A percentile compares a stretch with the other conserved stretches of the same genome.
Evolutionary conservation across 2,888 invertebrate genomes (phyloP).

Genomic region (Caenorhabditis becei): DNA sequence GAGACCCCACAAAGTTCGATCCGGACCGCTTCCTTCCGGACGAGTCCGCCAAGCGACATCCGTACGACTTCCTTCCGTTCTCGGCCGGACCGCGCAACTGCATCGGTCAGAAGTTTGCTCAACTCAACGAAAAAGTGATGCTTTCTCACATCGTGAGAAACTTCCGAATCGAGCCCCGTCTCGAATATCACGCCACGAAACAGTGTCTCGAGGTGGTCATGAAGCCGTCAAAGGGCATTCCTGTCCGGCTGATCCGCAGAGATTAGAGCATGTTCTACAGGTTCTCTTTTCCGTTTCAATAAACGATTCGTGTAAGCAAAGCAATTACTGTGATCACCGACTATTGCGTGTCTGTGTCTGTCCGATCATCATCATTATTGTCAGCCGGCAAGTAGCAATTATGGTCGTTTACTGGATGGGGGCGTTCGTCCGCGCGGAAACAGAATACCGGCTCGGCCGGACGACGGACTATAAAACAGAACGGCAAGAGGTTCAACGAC

Average conservation of each 20-base stretch:
- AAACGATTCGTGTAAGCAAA: conserved; percentile 21
- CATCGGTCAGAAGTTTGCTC: conserved; percentile 83
- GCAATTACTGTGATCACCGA: conserved; percentile 23
- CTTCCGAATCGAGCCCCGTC: conserved; percentile 31
- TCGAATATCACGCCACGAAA: conserved; percentile 21
- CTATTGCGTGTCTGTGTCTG: neutral
- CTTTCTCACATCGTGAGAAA: conserved; percentile 46
- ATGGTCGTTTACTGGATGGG: conserved; percentile 42
- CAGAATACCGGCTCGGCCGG: conserved; percentile 36
- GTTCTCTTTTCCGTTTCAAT: conserved; percentile 9
- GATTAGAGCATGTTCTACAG: conserved; percentile 19
- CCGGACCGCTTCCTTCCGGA: conserved; percentile 83
- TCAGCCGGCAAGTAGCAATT: conserved; percentile 48
- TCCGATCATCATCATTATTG: conserved; percentile 43
- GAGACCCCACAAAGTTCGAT: conserved; percentile 82
- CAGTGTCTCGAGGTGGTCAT: conserved; percentile 49
- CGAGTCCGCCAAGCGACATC: conserved; percentile 73
- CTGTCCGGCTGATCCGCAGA: conserved; percentile 42
- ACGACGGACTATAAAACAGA: conserved; percentile 41
- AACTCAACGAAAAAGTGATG: conserved; percentile 82
- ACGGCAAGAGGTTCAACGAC: neutral
- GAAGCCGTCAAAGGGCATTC: conserved; percentile 57
- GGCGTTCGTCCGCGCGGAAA: conserved; percentile 36
- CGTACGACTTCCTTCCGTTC: conserved; percentile 78
- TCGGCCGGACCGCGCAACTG: conserved; percentile 80